Evolutionary conservation across 2,797 vertebrate species (phyloP), one percentile per base, ranked within the genome.

Genomic region (Pogonophryne albipinna): DNA sequence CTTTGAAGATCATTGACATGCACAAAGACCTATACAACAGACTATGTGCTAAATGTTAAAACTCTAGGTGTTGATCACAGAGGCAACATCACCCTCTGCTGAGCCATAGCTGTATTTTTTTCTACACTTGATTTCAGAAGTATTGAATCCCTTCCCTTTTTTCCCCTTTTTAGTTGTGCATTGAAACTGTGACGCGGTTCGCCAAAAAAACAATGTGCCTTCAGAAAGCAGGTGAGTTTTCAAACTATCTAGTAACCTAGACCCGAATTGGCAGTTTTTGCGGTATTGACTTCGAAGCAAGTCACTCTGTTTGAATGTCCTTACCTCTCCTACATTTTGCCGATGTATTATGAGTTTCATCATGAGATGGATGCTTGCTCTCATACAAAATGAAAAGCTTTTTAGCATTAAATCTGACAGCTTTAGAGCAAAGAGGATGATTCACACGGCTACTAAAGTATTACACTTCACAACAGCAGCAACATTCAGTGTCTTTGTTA

Each of bases 211-310:
- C 85, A 34, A 50, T 66, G 71, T 94, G 96, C 74, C 93, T 98
- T 16, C 94, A 95, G 67, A 96, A 96, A 93, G 97, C 97, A 94
- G 96, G 98, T 97, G 92, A 61, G 87, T 83, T 52, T 41, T 9
- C 0, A 19, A 27, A 13, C 16, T 41, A 15, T 34, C 1, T 1
- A 45, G 9, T 4, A 31, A 23, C 27, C 57, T 17, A 44, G 20
- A 4, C n/a, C 3, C 1, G 34, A 17, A 14, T 51, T 0, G 19
- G 11, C 19, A 11, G n/a, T 31, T 42, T 16, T 5, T 4, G 50
- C n/a, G 10, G 16, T 53, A 12, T 49, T 34, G 16, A 44, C 13
- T 31, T 0, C 6, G 4, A 2, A 44, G 4, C 16, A 8, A 19
- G 9, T 27, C 7, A 41, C 6, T 56, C 44, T 12, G 16, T 41